Evolutionary conservation across 2,113 vertebrate genomes (phyloP).

Genomic region (Heptranchias perlo): DNA sequence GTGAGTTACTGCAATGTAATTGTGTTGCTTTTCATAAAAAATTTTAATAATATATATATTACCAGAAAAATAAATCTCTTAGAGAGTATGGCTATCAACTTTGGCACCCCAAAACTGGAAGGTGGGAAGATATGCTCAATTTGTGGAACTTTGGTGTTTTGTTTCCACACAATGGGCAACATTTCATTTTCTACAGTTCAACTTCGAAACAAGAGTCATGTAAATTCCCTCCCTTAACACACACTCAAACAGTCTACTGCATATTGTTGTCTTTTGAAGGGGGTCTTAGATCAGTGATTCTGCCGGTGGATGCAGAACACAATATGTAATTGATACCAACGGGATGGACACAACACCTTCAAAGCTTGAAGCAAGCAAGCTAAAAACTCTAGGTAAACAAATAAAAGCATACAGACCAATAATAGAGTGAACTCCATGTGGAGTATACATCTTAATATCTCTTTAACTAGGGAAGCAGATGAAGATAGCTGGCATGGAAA

Average conservation of each 20-base stretch:
- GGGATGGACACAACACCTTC: neutral
- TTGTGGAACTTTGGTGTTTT: neutral
- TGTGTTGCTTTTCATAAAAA: neutral
- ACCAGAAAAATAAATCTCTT: neutral
- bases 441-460: conserved; percentile 3
- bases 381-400: neutral
- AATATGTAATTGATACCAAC: neutral
- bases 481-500: neutral
- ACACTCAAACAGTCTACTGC: neutral
- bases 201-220: neutral
- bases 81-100: neutral
- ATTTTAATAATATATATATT: neutral
- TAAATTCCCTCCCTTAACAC: neutral
- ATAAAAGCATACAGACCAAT: neutral
- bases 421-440: neutral
- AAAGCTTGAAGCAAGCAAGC: neutral
- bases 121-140: neutral
- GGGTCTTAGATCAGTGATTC: neutral
- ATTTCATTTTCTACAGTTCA: neutral
- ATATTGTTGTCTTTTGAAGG: neutral
- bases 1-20: neutral
- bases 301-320: neutral
- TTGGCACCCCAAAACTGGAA: neutral
- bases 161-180: neutral
- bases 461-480: neutral